A percentile compares a stretch with the other conserved stretches of the same genome.
These are phyloP conservation scores for Silurus aristotelis DNA, from an alignment of 2,797 vertebrate genomes.

Conservation along the genomic window DNA sequence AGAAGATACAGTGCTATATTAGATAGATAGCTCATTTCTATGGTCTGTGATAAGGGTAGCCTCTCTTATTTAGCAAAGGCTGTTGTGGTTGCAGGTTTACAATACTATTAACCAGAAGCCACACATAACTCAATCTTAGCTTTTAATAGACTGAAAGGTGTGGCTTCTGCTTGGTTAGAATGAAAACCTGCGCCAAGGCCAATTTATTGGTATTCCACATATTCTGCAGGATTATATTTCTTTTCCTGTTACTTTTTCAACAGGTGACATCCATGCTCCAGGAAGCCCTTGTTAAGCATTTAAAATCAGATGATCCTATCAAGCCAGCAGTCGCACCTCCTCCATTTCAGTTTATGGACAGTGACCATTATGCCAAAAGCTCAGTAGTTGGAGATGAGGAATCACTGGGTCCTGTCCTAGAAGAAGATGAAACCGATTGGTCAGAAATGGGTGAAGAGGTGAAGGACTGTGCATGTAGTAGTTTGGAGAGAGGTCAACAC, in stretches of 20 bases:
- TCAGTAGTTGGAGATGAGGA: slow-evolving; percentile 64
- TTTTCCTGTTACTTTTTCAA: slow-evolving; percentile 5
- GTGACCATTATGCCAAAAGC: slow-evolving; percentile 60
- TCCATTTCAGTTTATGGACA: slow-evolving; percentile 76
- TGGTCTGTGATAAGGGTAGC: background rate
- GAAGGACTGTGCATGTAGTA: slow-evolving; percentile 59
- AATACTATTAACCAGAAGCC: too few species aligned
- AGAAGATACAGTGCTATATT: too few species aligned
- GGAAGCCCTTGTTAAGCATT: slow-evolving; percentile 60
- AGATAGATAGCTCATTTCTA: too few species aligned
- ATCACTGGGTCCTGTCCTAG: slow-evolving; percentile 70
- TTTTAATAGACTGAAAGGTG: background rate
- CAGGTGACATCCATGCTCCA: slow-evolving; percentile 66
- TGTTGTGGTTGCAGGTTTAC: background rate
- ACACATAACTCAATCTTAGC: background rate
- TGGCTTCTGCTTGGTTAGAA: background rate
- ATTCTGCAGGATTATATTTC: background rate
- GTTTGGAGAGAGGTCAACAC: slow-evolving; percentile 57
- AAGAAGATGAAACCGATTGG: slow-evolving; percentile 79
- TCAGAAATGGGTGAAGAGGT: slow-evolving; percentile 74
- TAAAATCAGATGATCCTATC: slow-evolving; percentile 62
- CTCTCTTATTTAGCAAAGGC: background rate
- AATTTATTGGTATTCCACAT: background rate
- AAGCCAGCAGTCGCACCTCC: slow-evolving; percentile 66
- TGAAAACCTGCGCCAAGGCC: background rate